Percentiles rank a stretch among this genome's conserved stretches.
These are phyloP conservation scores for Punctoribates punctum DNA, from an alignment of 2,888 invertebrate species.

Conservation along the genomic window DNA sequence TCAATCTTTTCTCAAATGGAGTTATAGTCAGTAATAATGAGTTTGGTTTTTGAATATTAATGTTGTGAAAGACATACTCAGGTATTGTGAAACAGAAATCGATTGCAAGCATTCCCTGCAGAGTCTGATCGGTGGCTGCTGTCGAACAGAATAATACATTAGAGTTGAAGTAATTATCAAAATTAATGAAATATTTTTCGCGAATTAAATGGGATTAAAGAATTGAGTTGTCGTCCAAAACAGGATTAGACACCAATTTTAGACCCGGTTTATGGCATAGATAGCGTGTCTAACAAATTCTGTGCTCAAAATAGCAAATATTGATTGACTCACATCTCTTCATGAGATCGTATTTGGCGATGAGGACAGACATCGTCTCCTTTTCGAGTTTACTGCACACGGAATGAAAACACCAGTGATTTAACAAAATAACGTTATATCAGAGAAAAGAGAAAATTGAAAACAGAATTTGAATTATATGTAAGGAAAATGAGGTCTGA, in stretches of 20 bases:
- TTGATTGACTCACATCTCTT: conserved; percentile 12
- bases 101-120: background rate
- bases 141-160: background rate
- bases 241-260: too few relatives aligned
- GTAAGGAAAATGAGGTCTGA: background rate
- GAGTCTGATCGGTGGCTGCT: conserved; percentile 24
- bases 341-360: conserved; percentile 17
- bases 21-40: too few relatives aligned
- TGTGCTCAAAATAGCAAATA: too few relatives aligned
- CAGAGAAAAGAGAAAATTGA: background rate
- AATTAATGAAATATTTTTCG: background rate
- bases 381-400: conserved; percentile 4
- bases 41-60: background rate
- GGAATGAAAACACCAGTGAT: background rate
- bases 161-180: background rate
- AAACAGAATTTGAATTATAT: background rate
- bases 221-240: too few relatives aligned
- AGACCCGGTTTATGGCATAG: too few relatives aligned
- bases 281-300: too few relatives aligned
- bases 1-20: too few relatives aligned
- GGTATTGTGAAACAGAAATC: conserved; percentile 27
- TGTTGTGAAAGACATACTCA: conserved; percentile 1
- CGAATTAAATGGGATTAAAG: too few relatives aligned
- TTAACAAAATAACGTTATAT: background rate
- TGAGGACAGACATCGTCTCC: background rate